Evolutionary conservation across 2,797 vertebrate species (phyloP), one percentile per base, ranked within the genome.

Genomic region (Pipistrellus kuhlii): DNA sequence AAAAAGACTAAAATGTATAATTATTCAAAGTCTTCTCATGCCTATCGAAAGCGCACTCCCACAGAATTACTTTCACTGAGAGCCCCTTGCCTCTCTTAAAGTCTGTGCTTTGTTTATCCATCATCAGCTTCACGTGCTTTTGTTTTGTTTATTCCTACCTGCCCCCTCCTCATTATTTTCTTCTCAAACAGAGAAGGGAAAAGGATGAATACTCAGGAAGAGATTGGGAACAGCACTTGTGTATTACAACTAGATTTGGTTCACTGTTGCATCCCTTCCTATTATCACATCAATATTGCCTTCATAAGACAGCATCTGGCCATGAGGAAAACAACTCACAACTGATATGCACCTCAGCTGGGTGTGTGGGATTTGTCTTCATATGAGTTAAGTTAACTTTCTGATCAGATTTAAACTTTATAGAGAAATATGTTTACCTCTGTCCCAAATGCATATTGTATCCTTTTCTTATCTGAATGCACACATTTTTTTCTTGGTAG

Each of bases 251-350:
- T 23, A 44, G 35, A 68, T 85, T 21, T 64, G 35, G 20, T 64
- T 46, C 25, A 21, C 10, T 53, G 12, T 25, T 46, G 15, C 20
- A 32, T 78, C 77, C 7, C 6, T 73, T 87, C 82, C 23, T 84
- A 32, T 38, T 59, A 68, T 27, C 88, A 44, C 30, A 85, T 95
- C 8, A 21, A 5, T 94, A 94, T 73, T 72, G 62, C 25, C 68
- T 85, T 53, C 21, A 77, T 85, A 96, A 96, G 96, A 62, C 14
- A 94, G n/a, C 80, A 90, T 46, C 64, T 88, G n/a, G 44, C 85
- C 80, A 48, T 93, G 66, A 18, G 44, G 8, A 66, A 94, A 97
- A 80, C 30, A 0, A 64, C 13, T 62, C 59, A 30, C 59, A 91
- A n/a, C 12, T 91, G 46, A 87, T 62, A 41, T 32, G 38, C 38